Percentiles rank a stretch among this genome's conserved stretches.
phyloP scores from a whole-genome alignment of 2,113 vertebrate genomes.

The Periophthalmodon schlosseri region DNA sequence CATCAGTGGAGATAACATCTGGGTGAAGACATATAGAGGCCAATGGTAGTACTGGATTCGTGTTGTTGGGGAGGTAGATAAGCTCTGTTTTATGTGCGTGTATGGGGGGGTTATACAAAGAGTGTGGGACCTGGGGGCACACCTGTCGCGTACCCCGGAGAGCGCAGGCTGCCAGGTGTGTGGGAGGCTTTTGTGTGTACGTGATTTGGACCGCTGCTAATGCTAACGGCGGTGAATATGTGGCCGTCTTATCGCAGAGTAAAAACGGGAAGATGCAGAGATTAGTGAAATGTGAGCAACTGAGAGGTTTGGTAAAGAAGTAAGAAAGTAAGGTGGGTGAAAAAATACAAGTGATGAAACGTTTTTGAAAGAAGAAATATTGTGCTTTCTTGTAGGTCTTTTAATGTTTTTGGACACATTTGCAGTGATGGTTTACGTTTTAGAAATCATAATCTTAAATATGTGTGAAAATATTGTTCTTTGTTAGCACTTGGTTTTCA shows the following conservation, averaged over 20 bases:
- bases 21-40: conserved; percentile 54
- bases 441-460: neutral
- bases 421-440: neutral
- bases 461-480: neutral
- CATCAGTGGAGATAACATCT: conserved; percentile 71
- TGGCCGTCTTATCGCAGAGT: conserved; percentile 53
- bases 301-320: neutral
- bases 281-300: conserved; percentile 48
- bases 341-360: neutral
- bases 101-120: conserved; percentile 37
- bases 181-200: conserved; percentile 25
- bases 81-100: conserved; percentile 55
- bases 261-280: conserved; percentile 59
- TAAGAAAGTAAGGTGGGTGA: neutral
- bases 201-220: conserved; percentile 50
- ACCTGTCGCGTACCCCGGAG: conserved; percentile 48
- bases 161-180: conserved; percentile 63
- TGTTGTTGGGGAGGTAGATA: conserved; percentile 60
- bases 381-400: neutral
- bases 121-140: conserved; percentile 56
- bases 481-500: neutral
- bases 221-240: conserved; percentile 56
- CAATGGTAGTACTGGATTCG: conserved; percentile 51
- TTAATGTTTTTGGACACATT: neutral
- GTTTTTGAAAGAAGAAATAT: neutral